These are phyloP conservation scores for Hypocryptadius cinnamomeus DNA, from an alignment of 2,113 vertebrate species.

Conservation along the genomic window DNA sequence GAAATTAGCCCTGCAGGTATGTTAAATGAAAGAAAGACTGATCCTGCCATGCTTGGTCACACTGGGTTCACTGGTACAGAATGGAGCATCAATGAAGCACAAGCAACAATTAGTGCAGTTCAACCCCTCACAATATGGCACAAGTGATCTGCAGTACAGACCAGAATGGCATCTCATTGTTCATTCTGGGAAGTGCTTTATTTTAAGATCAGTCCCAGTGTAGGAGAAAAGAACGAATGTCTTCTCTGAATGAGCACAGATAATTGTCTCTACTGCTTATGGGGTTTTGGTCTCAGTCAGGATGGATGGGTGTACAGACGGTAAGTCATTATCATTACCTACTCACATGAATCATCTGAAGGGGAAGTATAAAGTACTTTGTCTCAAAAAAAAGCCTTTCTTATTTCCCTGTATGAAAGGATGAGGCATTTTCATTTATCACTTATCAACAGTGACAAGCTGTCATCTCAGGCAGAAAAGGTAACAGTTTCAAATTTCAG, in stretches of 20 bases:
- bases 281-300: neutral
- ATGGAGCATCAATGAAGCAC: fast-evolving
- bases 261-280: neutral
- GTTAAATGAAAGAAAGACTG: neutral
- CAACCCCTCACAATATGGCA: neutral
- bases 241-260: slow-evolving; percentile 15
- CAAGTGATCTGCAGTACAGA: neutral
- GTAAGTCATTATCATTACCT: slow-evolving; percentile 53
- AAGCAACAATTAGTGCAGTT: neutral
- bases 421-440: slow-evolving; percentile 25
- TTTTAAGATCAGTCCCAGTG: neutral
- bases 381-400: slow-evolving; percentile 22
- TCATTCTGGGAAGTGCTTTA: neutral
- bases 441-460: slow-evolving; percentile 32
- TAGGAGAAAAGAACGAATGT: neutral
- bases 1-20: neutral
- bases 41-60: neutral
- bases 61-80: neutral
- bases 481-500: neutral
- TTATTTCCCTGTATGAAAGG: slow-evolving; percentile 26
- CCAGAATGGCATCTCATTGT: neutral
- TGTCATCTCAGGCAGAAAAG: slow-evolving; percentile 25
- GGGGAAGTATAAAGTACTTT: slow-evolving; percentile 33
- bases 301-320: slow-evolving; percentile 24
- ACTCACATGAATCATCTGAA: slow-evolving; percentile 44